Evolutionary conservation across 2,888 invertebrate species (phyloP).

Genomic region (Lepidocyrtoides sp.): DNA sequence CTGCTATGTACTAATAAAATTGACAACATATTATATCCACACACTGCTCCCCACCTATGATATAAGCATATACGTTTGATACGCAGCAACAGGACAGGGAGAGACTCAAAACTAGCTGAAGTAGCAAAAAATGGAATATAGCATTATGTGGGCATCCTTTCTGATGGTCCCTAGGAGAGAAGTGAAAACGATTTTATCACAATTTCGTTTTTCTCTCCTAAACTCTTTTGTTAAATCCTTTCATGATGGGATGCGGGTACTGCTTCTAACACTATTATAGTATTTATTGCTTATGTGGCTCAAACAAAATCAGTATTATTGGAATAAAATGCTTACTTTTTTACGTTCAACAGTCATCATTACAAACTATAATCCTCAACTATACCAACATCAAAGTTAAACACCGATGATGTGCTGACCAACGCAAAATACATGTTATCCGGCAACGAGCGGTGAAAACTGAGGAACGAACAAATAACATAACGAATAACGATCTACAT

Average conservation of each 20-base stretch:
- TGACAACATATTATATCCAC: too few species aligned
- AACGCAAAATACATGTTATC: neutral
- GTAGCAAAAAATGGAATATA: neutral
- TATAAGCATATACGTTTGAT: too few species aligned
- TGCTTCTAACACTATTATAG: neutral
- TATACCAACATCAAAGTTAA: neutral
- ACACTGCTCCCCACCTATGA: too few species aligned
- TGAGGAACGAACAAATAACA: too few species aligned
- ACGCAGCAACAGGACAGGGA: too few species aligned
- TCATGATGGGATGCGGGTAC: neutral
- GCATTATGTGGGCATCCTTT: neutral
- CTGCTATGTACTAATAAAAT: too few species aligned
- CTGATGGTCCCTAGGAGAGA: conserved; percentile 5
- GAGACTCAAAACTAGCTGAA: neutral
- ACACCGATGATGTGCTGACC: conserved; percentile 3
- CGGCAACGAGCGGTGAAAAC: too few species aligned
- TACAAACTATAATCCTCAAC: neutral
- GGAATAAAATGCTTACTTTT: neutral
- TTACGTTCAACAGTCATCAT: neutral
- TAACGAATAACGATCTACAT: too few species aligned
- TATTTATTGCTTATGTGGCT: neutral
- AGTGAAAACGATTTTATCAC: conserved; percentile 28
- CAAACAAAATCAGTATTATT: conserved; percentile 1
- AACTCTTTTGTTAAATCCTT: neutral
- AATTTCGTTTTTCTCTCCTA: conserved; percentile 37